A percentile compares a stretch with the other conserved stretches of the same genome.
phyloP scores from a whole-genome alignment of 30 jellyfish, hydroid and myxozoan species.

The Mastigias papua region DNA sequence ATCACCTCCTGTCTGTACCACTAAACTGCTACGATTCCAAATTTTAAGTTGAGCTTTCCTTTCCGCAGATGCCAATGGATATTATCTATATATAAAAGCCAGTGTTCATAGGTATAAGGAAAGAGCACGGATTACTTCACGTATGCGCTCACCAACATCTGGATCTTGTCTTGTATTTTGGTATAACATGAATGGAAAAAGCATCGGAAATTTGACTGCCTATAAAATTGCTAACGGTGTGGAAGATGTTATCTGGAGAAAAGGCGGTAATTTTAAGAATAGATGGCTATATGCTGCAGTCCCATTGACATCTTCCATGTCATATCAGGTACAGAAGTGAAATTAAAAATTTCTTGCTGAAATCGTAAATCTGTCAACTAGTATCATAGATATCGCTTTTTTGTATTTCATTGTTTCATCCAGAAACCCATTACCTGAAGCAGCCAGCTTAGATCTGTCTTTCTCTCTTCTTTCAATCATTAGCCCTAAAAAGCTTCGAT shows the following conservation, averaged over 20 bases:
- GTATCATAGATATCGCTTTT: too few relatives aligned
- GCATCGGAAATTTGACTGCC: background rate
- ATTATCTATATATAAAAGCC: background rate
- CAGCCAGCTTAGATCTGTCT: too few relatives aligned
- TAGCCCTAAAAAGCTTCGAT: too few relatives aligned
- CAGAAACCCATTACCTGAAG: too few relatives aligned
- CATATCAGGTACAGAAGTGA: conserved; percentile 11
- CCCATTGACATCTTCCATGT: background rate
- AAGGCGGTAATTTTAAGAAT: background rate
- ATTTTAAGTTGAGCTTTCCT: too few relatives aligned
- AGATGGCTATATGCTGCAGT: background rate
- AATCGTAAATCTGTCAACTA: too few relatives aligned
- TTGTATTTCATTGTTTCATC: too few relatives aligned
- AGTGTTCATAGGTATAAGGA: background rate
- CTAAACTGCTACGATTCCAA: too few relatives aligned
- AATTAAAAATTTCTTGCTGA: too few relatives aligned
- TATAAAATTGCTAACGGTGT: background rate
- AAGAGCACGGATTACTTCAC: background rate
- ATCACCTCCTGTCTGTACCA: too few relatives aligned
- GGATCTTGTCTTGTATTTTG: background rate
- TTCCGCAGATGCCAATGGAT: background rate
- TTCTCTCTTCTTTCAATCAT: too few relatives aligned
- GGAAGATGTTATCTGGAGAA: background rate
- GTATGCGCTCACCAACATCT: background rate
- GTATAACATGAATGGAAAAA: conserved; percentile 8